These are phyloP conservation scores for Arnoldichthys spilopterus DNA, from an alignment of 2,797 vertebrate species.

Conservation along the genomic window DNA sequence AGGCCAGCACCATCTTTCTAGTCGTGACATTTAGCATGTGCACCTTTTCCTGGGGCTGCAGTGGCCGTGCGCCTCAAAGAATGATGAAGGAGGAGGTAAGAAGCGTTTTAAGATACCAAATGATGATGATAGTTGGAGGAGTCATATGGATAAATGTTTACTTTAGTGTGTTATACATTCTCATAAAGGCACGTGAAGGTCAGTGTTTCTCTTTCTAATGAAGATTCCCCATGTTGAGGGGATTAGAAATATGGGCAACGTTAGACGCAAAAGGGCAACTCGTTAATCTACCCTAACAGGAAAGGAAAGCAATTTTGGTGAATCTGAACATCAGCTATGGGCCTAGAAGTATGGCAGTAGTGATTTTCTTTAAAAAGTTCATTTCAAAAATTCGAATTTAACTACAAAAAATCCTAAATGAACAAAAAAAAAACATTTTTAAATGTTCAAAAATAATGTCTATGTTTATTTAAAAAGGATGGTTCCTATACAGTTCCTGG, in stretches of 20 bases:
- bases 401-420: no score
- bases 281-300: conserved; percentile 81
- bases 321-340: conserved; percentile 72
- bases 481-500: background rate
- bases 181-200: conserved; percentile 83
- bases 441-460: no score
- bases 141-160: conserved; percentile 81
- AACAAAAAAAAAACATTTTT: no score
- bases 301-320: conserved; percentile 70
- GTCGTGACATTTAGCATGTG: conserved; percentile 49
- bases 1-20: conserved; percentile 25
- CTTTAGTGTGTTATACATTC: conserved; percentile 79
- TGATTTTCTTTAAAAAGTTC: conserved; percentile 66
- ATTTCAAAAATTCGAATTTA: no score
- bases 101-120: conserved; percentile 61
- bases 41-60: conserved; percentile 7
- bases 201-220: conserved; percentile 84
- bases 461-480: no score
- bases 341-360: conserved; percentile 66
- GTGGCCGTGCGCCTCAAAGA: background rate
- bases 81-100: conserved; percentile 46
- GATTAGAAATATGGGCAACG: conserved; percentile 78
- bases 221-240: conserved; percentile 78
- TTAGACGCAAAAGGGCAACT: conserved; percentile 82
- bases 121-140: conserved; percentile 72